Conservation (phyloP, 2,797 vertebrate species). For the Odontamblyopus rebecca region DNA sequence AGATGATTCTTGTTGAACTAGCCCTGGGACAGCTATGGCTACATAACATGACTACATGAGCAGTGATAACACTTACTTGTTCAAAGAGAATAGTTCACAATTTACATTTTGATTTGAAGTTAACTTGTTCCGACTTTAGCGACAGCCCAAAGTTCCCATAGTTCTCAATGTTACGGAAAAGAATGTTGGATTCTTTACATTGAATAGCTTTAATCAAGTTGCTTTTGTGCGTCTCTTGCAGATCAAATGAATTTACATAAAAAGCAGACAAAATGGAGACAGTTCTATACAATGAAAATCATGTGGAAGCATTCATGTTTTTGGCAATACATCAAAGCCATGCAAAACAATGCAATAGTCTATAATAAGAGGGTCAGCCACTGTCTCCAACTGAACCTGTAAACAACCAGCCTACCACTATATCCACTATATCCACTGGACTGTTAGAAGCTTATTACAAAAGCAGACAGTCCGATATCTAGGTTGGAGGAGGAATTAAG, state of each 20-base stretch:
- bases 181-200: background rate
- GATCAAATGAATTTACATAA: slow-evolving; percentile 9
- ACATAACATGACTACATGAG: background rate
- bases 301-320: slow-evolving; percentile 7
- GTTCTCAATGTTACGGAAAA: background rate
- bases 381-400: background rate
- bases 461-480: slow-evolving; percentile 23
- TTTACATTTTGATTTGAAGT: background rate
- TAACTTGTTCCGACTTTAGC: background rate
- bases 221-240: background rate
- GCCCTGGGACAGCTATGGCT: background rate
- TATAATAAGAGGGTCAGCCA: slow-evolving; percentile 9
- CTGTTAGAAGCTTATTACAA: background rate
- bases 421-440: background rate
- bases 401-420: background rate
- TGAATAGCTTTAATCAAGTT: background rate
- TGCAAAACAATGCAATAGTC: background rate
- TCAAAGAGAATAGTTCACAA: background rate
- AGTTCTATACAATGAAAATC: background rate
- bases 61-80: too few species aligned
- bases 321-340: slow-evolving; percentile 9
- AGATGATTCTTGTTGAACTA: too few species aligned
- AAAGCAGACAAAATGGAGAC: slow-evolving; percentile 4
- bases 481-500: slow-evolving; percentile 19
- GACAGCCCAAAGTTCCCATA: background rate